Percentiles rank a stretch among this genome's conserved stretches.
Evolutionary conservation across 2,888 invertebrate species (phyloP).

Genomic region (Rhagonycha fulva): DNA sequence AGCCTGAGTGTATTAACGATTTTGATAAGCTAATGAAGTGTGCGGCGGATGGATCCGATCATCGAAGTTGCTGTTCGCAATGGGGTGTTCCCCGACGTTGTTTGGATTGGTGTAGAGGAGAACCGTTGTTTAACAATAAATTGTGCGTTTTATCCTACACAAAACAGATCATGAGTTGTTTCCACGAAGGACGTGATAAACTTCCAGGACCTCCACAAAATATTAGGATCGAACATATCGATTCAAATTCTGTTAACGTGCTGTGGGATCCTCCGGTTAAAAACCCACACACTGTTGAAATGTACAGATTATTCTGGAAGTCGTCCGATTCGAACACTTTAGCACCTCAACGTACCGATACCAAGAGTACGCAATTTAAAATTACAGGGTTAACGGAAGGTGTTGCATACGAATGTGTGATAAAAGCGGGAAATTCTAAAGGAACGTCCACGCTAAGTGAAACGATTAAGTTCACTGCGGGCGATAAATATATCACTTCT

Average conservation of each 20-base stretch:
- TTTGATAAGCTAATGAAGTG: constrained; percentile 86
- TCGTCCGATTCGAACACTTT: constrained; percentile 61
- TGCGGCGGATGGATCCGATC: constrained; percentile 81
- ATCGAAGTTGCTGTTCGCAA: constrained; percentile 81
- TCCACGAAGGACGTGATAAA: constrained; percentile 76
- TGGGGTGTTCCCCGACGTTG: constrained; percentile 81
- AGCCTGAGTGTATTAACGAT: constrained; percentile 79
- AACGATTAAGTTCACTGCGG: constrained; percentile 74
- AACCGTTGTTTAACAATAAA: constrained; percentile 66
- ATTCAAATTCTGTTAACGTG: constrained; percentile 63
- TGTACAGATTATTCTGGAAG: constrained; percentile 83
- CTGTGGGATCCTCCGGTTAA: constrained; percentile 80
- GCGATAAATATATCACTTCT: constrained; percentile 73
- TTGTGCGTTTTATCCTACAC: constrained; percentile 75
- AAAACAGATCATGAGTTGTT: constrained; percentile 76
- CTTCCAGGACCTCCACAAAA: constrained; percentile 82
- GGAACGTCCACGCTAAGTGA: constrained; percentile 77
- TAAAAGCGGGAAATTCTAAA: constrained; percentile 79
- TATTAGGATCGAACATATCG: constrained; percentile 61
- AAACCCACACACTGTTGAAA: constrained; percentile 80
- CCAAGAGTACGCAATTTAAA: constrained; percentile 70
- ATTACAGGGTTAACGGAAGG: constrained; percentile 75
- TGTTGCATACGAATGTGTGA: constrained; percentile 76
- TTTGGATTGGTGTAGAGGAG: constrained; percentile 83
- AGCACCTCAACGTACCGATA: constrained; percentile 70